These are phyloP conservation scores for Drosophila trapezifrons DNA, from an alignment of 1,140 invertebrate species.

Conservation along the genomic window DNA sequence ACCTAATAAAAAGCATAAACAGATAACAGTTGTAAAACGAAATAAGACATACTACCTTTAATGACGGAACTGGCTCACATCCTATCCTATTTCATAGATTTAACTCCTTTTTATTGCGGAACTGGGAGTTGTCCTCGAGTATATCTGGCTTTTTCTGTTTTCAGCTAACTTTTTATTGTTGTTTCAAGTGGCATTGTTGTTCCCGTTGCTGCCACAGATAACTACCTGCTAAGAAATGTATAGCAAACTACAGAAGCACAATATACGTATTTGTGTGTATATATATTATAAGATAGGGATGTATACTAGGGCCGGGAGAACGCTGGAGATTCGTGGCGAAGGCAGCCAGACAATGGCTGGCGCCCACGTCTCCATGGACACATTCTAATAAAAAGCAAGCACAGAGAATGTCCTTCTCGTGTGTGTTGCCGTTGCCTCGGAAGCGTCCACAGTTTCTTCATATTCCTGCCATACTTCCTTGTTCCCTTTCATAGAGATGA, in stretches of 20 bases:
- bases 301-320: constrained; percentile 7
- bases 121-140: constrained; percentile 32
- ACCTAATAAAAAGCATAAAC: background rate
- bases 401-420: constrained; percentile 61
- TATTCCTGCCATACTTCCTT: constrained; percentile 29
- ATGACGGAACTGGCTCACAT: constrained; percentile 1
- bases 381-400: constrained; percentile 79
- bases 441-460: constrained; percentile 39
- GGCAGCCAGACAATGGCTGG: constrained; percentile 69
- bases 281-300: background rate
- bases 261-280: constrained; percentile 29
- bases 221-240: constrained; percentile 80
- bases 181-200: constrained; percentile 63
- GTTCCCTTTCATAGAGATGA: constrained; percentile 47
- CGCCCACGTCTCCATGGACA: constrained; percentile 75
- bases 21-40: background rate
- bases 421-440: constrained; percentile 53
- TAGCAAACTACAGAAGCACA: constrained; percentile 65
- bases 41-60: background rate
- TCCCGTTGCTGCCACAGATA: constrained; percentile 61
- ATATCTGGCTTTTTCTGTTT: constrained; percentile 40
- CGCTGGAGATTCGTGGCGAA: constrained; percentile 48
- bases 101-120: constrained; percentile 27
- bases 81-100: background rate
- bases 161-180: constrained; percentile 74